Evolutionary conservation across 1,140 invertebrate species (phyloP).

Genomic region (Lysiphlebus fabarum): DNA sequence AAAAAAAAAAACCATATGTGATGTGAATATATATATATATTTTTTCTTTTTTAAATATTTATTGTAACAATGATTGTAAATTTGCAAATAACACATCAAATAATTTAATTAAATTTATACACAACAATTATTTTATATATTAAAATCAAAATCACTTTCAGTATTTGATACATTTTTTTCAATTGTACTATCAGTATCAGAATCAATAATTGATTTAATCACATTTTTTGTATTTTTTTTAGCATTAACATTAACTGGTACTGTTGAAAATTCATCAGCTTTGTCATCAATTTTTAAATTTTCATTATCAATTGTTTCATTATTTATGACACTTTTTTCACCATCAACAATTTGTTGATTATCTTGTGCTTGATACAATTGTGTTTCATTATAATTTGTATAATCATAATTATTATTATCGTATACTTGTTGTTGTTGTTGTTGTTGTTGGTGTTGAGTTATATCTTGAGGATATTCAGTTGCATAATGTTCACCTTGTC

Average conservation of each 20-base stretch:
- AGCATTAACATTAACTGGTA: slow-evolving; percentile 15
- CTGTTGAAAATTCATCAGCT: slow-evolving; percentile 10
- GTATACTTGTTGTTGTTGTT: slow-evolving; percentile 18
- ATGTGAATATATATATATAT: no score
- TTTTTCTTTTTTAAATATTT: no score
- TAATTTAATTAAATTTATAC: no score
- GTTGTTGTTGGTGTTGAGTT: not conserved
- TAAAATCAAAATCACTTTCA: slow-evolving; percentile 53
- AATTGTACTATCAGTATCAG: slow-evolving; percentile 51
- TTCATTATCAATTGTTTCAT: slow-evolving; percentile 6
- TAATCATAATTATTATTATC: slow-evolving; percentile 20
- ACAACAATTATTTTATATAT: slow-evolving; percentile 35
- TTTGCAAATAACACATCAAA: no score
- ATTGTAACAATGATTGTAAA: no score
- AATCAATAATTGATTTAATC: slow-evolving; percentile 42
- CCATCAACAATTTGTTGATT: slow-evolving; percentile 15
- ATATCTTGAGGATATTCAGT: slow-evolving; percentile 1
- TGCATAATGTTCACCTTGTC: slow-evolving; percentile 21
- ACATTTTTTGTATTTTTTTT: slow-evolving; percentile 36
- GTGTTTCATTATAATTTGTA: slow-evolving; percentile 17
- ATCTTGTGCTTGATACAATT: slow-evolving; percentile 16
- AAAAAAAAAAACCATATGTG: no score
- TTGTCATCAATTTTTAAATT: not conserved
- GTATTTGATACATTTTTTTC: slow-evolving; percentile 49
- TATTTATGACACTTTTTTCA: not conserved